Percentiles rank a stretch among this genome's conserved stretches.
Evolutionary conservation across 2,797 vertebrate genomes (phyloP).

Genomic region (Aphelocoma californica): DNA sequence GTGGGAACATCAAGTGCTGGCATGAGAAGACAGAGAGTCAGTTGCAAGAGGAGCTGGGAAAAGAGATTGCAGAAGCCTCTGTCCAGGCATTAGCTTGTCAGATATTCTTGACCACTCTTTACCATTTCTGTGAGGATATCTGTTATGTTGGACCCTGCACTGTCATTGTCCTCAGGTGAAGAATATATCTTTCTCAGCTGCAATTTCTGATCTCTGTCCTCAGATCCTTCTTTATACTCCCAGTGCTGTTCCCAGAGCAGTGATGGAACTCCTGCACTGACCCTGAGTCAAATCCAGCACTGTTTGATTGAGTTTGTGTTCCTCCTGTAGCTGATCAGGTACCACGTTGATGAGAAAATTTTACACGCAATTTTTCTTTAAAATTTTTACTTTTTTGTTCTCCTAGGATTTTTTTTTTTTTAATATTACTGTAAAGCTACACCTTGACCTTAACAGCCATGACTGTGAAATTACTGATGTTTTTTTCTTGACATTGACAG

Average conservation of each 20-base stretch:
- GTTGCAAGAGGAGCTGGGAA: background rate
- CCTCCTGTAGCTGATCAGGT: background rate
- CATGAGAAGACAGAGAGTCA: background rate
- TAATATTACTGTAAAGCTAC: background rate
- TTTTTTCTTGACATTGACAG: fast-evolving
- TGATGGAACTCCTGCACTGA: background rate
- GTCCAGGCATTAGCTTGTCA: background rate
- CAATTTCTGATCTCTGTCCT: background rate
- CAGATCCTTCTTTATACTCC: background rate
- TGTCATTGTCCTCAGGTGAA: background rate
- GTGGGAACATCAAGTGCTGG: background rate
- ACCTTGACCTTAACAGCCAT: background rate
- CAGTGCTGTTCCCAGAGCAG: background rate
- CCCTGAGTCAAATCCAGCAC: background rate
- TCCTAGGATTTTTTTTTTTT: background rate
- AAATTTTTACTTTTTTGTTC: background rate
- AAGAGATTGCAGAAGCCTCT: background rate
- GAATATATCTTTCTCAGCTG: background rate
- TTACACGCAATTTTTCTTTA: background rate
- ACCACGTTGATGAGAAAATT: background rate
- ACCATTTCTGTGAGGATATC: background rate
- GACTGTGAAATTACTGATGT: background rate
- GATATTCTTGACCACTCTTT: background rate
- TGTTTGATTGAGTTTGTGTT: background rate
- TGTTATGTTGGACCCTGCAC: background rate